These are phyloP conservation scores for Phortica variegata DNA, from an alignment of 1,140 invertebrate genomes.

Conservation along the genomic window DNA sequence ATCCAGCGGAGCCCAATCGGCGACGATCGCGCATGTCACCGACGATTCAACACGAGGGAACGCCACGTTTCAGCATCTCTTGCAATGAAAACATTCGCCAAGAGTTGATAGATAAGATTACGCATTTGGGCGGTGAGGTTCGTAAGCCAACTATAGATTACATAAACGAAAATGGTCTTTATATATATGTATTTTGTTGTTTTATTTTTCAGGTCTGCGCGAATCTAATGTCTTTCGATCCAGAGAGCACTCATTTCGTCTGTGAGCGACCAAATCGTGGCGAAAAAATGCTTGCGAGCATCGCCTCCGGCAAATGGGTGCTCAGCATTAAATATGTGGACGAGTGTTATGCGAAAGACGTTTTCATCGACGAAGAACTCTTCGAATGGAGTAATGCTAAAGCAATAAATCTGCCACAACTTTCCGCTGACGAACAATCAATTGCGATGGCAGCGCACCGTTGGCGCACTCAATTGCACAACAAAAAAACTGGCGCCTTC, in stretches of 20 bases:
- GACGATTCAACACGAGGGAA: constrained; percentile 30
- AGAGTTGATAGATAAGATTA: constrained; percentile 57
- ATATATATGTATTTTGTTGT: not conserved
- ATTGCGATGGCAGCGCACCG: constrained; percentile 64
- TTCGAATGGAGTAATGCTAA: constrained; percentile 76
- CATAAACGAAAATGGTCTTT: not conserved
- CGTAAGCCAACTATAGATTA: constrained; percentile 16
- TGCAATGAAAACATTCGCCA: constrained; percentile 34
- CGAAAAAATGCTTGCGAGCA: constrained; percentile 80
- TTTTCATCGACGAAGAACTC: constrained; percentile 76
- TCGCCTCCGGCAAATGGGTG: constrained; percentile 86
- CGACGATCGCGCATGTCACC: constrained; percentile 15
- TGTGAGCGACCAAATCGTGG: constrained; percentile 72
- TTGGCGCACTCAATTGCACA: constrained; percentile 61
- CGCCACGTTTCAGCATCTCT: constrained; percentile 48
- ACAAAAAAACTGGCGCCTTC: constrained; percentile 61
- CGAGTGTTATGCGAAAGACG: constrained; percentile 63
- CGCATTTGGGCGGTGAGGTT: constrained; percentile 65
- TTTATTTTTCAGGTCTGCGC: constrained; percentile 58
- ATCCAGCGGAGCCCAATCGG: constrained; percentile 41
- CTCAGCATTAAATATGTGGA: constrained; percentile 76
- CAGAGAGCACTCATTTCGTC: constrained; percentile 74
- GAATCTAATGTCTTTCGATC: constrained; percentile 64
- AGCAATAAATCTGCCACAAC: constrained; percentile 58
- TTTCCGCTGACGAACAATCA: constrained; percentile 58